phyloP scores from a whole-genome alignment of 2,113 vertebrate species.

The Recurvirostra avosetta region DNA sequence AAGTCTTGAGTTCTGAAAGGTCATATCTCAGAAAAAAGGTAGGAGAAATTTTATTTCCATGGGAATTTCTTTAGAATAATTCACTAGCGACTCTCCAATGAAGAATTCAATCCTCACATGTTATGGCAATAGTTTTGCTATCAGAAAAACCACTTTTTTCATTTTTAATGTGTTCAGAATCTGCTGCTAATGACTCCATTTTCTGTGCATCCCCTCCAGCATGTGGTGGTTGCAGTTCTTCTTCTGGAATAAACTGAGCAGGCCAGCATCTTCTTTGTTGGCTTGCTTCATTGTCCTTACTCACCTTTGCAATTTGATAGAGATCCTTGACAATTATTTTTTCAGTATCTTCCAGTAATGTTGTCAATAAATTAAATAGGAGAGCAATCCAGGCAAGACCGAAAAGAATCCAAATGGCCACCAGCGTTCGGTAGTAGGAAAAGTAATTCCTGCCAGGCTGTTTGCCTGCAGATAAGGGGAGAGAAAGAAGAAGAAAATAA shows the following conservation, averaged over 20 bases:
- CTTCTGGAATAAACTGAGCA: neutral
- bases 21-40: neutral
- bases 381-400: conserved; percentile 73
- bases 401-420: conserved; percentile 69
- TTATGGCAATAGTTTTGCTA: neutral
- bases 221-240: neutral
- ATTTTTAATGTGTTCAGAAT: neutral
- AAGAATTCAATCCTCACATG: neutral
- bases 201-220: neutral
- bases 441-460: conserved; percentile 35
- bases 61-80: neutral
- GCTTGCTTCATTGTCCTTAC: neutral
- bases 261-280: neutral
- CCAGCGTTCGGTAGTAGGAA: conserved; percentile 35
- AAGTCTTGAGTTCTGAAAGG: neutral
- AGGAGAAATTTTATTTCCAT: neutral
- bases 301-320: conserved; percentile 39
- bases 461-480: conserved; percentile 24
- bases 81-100: neutral
- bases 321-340: conserved; percentile 64
- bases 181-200: neutral
- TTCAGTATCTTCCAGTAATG: conserved; percentile 60
- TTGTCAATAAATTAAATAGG: conserved; percentile 71
- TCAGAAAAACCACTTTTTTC: neutral
- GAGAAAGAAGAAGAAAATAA: neutral